Evolutionary conservation across 1,140 invertebrate species (phyloP), one percentile per base, ranked within the genome.

Genomic region (Melitaea cinxia): DNA sequence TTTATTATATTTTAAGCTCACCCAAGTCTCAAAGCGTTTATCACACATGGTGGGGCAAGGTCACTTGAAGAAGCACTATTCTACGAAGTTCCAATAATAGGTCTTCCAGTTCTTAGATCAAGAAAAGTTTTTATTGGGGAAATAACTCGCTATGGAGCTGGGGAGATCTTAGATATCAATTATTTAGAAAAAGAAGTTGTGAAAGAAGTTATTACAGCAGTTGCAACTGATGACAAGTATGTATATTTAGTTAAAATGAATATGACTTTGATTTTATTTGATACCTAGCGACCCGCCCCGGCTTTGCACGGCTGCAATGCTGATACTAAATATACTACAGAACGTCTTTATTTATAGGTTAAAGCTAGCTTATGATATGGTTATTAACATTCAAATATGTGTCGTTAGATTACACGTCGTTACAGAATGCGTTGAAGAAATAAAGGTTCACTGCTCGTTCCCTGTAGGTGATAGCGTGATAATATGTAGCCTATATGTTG

Each of bases 41-140:
- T 96, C 26, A 94, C 94, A 0, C 95, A 96, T 70, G 95, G 94
- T 9, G 95, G 95, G 12, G 78, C 94, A 21, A 88, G 95, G 23
- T 95, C 95, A 56, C 91, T 94, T 6, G 93, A 94, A 65, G 95
- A 96, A 85, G 93, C 95, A 2, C 84, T 96, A 10, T 94, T 94
- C 82, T 93, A 94, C 68, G 93, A 93, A 74, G 93, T 95, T 6
- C 95, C 95, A 1, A 90, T 96, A 4, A 83, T 96, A 15, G 94
- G 93, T 2, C 91, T 96, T 56, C 95, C 95, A 28, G 88, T 95
- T 21, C 93, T 94, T 33, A 91, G 91, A 19, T 77, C 84, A 0
- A 78, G 77, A 65, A 85, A 80, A 66, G 67, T 82, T 14, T 89
- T 88, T 53, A 87, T 89, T 15, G 54, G 62, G 19, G 78, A 87